A percentile compares a stretch with the other conserved stretches of the same genome.
These are phyloP conservation scores for Apoda limacodes DNA, from an alignment of 2,888 invertebrate species.

Conservation along the genomic window DNA sequence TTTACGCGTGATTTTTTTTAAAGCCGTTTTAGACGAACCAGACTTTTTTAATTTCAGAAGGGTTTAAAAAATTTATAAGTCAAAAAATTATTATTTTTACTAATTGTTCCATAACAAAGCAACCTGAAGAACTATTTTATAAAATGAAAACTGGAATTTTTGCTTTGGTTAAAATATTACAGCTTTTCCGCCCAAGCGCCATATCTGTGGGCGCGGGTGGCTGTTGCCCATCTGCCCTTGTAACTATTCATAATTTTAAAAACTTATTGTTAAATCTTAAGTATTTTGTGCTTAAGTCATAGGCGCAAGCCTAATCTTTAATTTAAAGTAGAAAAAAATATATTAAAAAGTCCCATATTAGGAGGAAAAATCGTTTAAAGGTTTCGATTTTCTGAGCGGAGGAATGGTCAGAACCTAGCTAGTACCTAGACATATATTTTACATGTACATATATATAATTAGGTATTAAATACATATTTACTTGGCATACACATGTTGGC, in stretches of 20 bases:
- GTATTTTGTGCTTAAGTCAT: conserved; percentile 31
- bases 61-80: background rate
- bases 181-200: conserved; percentile 41
- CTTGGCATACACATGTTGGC: too few species aligned
- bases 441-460: too few species aligned
- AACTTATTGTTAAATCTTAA: conserved; percentile 31
- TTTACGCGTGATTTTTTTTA: too few species aligned
- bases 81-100: conserved; percentile 30
- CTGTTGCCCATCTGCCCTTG: conserved; percentile 35
- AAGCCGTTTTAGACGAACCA: too few species aligned
- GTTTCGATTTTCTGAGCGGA: too few species aligned
- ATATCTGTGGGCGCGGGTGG: conserved; percentile 34
- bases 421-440: too few species aligned
- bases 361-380: too few species aligned
- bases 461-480: too few species aligned
- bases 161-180: conserved; percentile 11
- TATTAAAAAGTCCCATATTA: conserved; percentile 28
- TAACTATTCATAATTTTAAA: conserved; percentile 29
- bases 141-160: conserved; percentile 22
- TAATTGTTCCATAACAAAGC: conserved; percentile 21
- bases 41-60: conserved; percentile 4
- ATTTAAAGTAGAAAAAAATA: conserved; percentile 13
- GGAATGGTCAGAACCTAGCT: too few species aligned
- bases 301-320: conserved; percentile 51
- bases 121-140: conserved; percentile 20